Evolutionary conservation across 2,888 invertebrate species (phyloP).

Genomic region (Dolomedes plantarius): DNA sequence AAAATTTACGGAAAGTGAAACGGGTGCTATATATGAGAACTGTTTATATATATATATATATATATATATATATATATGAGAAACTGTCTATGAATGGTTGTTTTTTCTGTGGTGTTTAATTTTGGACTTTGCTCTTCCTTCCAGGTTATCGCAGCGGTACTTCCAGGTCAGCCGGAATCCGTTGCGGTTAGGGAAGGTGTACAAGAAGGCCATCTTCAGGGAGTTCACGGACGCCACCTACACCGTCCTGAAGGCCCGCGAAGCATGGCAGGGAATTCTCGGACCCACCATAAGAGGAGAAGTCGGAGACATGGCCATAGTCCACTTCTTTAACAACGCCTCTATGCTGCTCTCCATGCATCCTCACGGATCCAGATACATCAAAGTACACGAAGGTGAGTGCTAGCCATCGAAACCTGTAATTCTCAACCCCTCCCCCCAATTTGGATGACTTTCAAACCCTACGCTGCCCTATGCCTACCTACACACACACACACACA

Average conservation of each 20-base stretch:
- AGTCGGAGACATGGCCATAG: slow-evolving; percentile 74
- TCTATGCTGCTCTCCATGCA: slow-evolving; percentile 71
- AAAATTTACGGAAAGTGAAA: too few relatives aligned
- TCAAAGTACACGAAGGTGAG: slow-evolving; percentile 72
- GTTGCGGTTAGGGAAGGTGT: slow-evolving; percentile 67
- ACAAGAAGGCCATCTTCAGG: slow-evolving; percentile 72
- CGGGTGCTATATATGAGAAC: too few relatives aligned
- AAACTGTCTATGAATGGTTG: too few relatives aligned
- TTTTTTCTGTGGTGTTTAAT: too few relatives aligned
- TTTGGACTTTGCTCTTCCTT: too few relatives aligned
- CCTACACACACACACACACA: too few relatives aligned
- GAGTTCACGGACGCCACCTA: slow-evolving; percentile 72
- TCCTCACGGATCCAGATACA: slow-evolving; percentile 72
- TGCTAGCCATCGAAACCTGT: too few relatives aligned
- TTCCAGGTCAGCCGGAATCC: slow-evolving; percentile 38
- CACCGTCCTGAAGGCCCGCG: slow-evolving; percentile 49
- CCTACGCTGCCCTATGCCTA: too few relatives aligned
- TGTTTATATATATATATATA: too few relatives aligned
- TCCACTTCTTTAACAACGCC: slow-evolving; percentile 72
- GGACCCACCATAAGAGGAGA: slow-evolving; percentile 76
- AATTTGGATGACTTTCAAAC: too few relatives aligned
- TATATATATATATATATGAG: too few relatives aligned
- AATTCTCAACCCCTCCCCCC: too few relatives aligned
- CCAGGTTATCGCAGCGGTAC: slow-evolving; percentile 51
- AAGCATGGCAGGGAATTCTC: slow-evolving; percentile 70